Evolutionary conservation across 1,140 invertebrate genomes (phyloP), one percentile per base, ranked within the genome.

Genomic region (Neodiprion pinetum): DNA sequence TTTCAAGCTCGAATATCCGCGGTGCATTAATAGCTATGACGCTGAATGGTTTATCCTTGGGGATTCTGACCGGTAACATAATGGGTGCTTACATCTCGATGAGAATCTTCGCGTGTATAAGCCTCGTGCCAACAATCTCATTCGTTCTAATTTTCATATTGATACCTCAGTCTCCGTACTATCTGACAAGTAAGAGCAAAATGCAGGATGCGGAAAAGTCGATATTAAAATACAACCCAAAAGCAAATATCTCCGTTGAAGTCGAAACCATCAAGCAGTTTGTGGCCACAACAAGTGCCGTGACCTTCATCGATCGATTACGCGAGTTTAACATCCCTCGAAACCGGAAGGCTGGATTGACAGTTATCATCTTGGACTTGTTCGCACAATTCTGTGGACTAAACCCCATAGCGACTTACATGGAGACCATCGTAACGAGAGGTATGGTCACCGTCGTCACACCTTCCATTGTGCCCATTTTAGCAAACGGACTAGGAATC

Each of bases 311-410:
- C 12, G 74, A 74, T 8, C 73, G 50, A 17, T 21, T 79, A 0
- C 76, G 73, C 0, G 78, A 82, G 11, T 67, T 86, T 40, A 74
- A 67, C 9, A 48, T 75, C 14, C 82, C 75, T 8, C 74, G 79
- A 12, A 93, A 94, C 82, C 89, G 91, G 67, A 92, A 90, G 73
- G 91, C 91, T 12, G 83, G 95, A 5, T 82, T 91, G 9, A 91
- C 95, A 53, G 88, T 92, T 48, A 80, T 93, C 61, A 86, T 91
- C 12, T 86, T 95, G 72, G 93, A 94, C 80, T 88, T 93, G 7
- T 93, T 94, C 28, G 94, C 96, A 83, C 94, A 95, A 81, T 89
- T 95, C 49, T 94, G 92, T 71, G 93, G 95, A 1, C 92, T 94
- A 17, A 93, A 93, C 71, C 93, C 93, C 1, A 89, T 96, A 21